Percentiles rank a stretch among this genome's conserved stretches.
These are phyloP conservation scores for Microcebus tavaratra DNA, from an alignment of 2,113 vertebrate genomes.

Conservation along the genomic window DNA sequence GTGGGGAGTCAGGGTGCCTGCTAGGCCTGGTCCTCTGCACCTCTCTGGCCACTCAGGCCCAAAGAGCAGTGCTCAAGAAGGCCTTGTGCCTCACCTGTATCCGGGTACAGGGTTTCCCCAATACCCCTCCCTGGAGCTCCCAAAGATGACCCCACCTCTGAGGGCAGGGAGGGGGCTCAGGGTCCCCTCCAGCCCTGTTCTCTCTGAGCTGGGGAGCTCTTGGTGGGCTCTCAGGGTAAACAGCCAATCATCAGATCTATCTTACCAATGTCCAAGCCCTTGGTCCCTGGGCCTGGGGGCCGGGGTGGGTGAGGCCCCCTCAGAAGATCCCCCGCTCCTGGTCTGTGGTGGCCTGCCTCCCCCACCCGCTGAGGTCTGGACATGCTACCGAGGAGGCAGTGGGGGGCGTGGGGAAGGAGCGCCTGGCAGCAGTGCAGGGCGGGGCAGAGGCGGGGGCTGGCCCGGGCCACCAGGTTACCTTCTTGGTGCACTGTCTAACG, in stretches of 20 bases:
- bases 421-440: slow-evolving; percentile 82
- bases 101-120: background rate
- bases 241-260: background rate
- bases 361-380: slow-evolving; percentile 82
- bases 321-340: slow-evolving; percentile 63
- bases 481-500: slow-evolving; percentile 99
- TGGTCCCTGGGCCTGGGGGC: background rate
- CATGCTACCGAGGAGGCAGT: slow-evolving; percentile 84
- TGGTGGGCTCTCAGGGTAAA: background rate
- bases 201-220: background rate
- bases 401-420: slow-evolving; percentile 72
- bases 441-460: slow-evolving; percentile 77
- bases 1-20: slow-evolving; percentile 74
- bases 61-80: background rate
- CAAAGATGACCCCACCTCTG: background rate
- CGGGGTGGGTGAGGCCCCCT: slow-evolving; percentile 58
- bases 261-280: background rate
- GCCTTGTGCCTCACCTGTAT: background rate
- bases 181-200: background rate
- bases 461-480: slow-evolving; percentile 86
- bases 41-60: background rate
- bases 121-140: background rate
- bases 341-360: slow-evolving; percentile 35
- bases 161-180: background rate
- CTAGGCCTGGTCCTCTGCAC: slow-evolving; percentile 77